A percentile compares a stretch with the other conserved stretches of the same genome.
Evolutionary conservation across 1,140 invertebrate species (phyloP).

Genomic region (Euura saliciscinereae): DNA sequence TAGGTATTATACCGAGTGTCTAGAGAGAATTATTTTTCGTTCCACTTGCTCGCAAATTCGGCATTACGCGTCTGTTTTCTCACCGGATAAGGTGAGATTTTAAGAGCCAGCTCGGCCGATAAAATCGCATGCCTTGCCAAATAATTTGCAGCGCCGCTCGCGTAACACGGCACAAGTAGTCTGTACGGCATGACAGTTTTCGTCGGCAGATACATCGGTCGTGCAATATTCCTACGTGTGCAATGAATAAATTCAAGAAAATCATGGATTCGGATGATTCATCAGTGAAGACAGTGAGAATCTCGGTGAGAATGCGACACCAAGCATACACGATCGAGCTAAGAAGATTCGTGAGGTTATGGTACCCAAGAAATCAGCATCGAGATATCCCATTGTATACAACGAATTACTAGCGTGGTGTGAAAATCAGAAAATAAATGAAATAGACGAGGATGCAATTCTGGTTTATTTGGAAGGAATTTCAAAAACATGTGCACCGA

Average conservation of each 20-base stretch:
- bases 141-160: too few relatives aligned
- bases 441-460: background rate
- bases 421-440: background rate
- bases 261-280: background rate
- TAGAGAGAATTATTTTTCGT: too few relatives aligned
- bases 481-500: background rate
- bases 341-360: background rate
- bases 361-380: background rate
- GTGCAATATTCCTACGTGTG: background rate
- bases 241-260: background rate
- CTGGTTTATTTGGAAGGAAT: background rate
- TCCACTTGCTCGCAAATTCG: too few relatives aligned
- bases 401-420: constrained; percentile 1
- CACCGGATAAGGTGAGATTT: too few relatives aligned
- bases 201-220: background rate
- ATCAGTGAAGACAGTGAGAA: background rate
- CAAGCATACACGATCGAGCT: background rate
- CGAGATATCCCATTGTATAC: background rate
- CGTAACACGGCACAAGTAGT: too few relatives aligned
- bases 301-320: background rate
- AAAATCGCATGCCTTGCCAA: too few relatives aligned
- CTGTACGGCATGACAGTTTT: background rate
- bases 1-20: too few relatives aligned
- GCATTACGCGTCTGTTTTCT: too few relatives aligned
- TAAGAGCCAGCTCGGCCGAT: too few relatives aligned